Percentiles rank a stretch among this genome's conserved stretches.
phyloP scores from a whole-genome alignment of 2,888 invertebrate species.

The Nomada flava region DNA sequence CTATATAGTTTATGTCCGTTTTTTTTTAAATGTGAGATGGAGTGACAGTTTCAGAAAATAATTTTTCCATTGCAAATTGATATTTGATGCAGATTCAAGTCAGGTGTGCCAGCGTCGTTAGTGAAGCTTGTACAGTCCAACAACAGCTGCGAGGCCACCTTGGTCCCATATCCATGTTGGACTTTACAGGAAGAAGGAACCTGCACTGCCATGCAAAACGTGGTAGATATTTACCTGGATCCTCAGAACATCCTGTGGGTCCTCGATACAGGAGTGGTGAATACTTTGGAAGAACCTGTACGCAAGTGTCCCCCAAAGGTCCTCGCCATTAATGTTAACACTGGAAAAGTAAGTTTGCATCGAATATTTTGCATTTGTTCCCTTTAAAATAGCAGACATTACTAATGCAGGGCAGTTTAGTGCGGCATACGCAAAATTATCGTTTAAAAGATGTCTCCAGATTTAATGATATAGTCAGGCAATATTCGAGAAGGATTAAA shows the following conservation, averaged over 20 bases:
- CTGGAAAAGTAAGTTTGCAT: conserved; percentile 83
- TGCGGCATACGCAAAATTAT: too few species aligned
- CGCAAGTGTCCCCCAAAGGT: conserved; percentile 88
- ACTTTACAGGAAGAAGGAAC: conserved; percentile 89
- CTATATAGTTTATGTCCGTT: background rate
- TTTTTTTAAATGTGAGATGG: background rate
- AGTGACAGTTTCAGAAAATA: background rate
- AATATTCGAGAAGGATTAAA: too few species aligned
- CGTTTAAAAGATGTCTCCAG: too few species aligned
- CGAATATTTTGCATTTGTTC: too few species aligned
- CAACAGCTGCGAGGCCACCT: conserved; percentile 84
- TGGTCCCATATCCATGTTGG: conserved; percentile 89
- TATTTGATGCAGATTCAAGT: conserved; percentile 84
- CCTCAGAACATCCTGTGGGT: conserved; percentile 89
- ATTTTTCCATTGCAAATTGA: background rate
- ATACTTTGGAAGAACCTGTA: conserved; percentile 88
- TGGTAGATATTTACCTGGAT: conserved; percentile 88
- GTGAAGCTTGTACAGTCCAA: conserved; percentile 86
- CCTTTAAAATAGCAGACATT: too few species aligned
- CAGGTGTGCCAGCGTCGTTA: conserved; percentile 87
- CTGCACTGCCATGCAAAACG: conserved; percentile 90
- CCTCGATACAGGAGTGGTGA: conserved; percentile 89
- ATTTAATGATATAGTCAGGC: background rate
- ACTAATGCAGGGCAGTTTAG: too few species aligned
- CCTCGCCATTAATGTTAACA: conserved; percentile 86